Evolutionary conservation across 2,113 vertebrate genomes (phyloP).

Genomic region (Equus przewalskii): DNA sequence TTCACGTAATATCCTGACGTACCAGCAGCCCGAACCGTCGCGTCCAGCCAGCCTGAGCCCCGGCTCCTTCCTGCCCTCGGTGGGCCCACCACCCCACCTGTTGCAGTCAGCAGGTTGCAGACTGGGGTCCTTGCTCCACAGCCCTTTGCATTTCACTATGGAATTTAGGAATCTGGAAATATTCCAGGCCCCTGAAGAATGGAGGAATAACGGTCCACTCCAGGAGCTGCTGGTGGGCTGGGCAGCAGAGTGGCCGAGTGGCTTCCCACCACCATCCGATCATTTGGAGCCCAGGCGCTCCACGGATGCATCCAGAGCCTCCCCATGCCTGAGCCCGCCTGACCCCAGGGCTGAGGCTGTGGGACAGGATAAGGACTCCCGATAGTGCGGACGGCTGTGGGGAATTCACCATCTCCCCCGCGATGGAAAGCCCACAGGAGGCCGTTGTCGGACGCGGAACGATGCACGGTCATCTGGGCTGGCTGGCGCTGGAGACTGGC

Average conservation of each 20-base stretch:
- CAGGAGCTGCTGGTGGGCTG: rapidly evolving
- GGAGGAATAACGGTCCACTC: neutral
- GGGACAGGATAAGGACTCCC: neutral
- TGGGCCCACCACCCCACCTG: neutral
- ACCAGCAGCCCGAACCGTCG: neutral
- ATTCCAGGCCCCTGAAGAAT: neutral
- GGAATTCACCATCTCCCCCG: too few relatives aligned
- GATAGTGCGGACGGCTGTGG: rapidly evolving
- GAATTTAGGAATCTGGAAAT: neutral
- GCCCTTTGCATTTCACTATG: neutral
- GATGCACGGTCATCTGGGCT: rapidly evolving
- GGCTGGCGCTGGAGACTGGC: too few relatives aligned
- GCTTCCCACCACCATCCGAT: neutral
- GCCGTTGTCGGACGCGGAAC: rapidly evolving
- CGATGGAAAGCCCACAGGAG: rapidly evolving
- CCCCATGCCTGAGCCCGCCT: rapidly evolving
- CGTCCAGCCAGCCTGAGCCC: neutral
- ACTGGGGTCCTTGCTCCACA: rapidly evolving
- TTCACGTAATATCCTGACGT: rapidly evolving
- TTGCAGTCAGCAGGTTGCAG: too few relatives aligned
- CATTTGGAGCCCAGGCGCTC: rapidly evolving
- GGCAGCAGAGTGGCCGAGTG: rapidly evolving
- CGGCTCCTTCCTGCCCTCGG: rapidly evolving
- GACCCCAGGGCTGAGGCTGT: neutral
- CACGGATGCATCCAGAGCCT: rapidly evolving